Evolutionary conservation across 2,888 invertebrate genomes (phyloP).

Genomic region (Cristatella mucedo): DNA sequence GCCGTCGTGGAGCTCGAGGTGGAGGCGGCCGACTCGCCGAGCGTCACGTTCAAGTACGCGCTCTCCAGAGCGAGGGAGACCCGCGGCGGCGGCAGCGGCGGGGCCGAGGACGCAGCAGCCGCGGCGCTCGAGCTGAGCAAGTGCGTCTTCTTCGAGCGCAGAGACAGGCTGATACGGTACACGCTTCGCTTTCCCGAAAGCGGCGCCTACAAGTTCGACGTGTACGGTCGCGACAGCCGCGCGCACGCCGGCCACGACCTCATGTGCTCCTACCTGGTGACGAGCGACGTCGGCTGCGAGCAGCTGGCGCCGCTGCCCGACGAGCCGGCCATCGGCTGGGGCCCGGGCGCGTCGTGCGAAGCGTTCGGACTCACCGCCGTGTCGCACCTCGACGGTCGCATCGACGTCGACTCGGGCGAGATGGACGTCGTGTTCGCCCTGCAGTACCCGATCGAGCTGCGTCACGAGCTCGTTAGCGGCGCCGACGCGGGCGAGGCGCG

Average conservation of each 20-base stretch:
- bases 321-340: slow-evolving; percentile 31
- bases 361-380: slow-evolving; percentile 23
- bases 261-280: slow-evolving; percentile 28
- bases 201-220: slow-evolving; percentile 30
- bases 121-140: neutral
- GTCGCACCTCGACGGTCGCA: slow-evolving; percentile 25
- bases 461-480: neutral
- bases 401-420: slow-evolving; percentile 24
- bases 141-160: slow-evolving; percentile 7
- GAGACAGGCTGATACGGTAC: neutral
- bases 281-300: slow-evolving; percentile 20
- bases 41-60: slow-evolving; percentile 2
- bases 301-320: slow-evolving; percentile 27
- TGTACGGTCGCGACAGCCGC: slow-evolving; percentile 24
- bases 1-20: slow-evolving; percentile 22
- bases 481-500: neutral
- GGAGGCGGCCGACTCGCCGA: slow-evolving; percentile 12
- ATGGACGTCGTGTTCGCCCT: slow-evolving; percentile 23
- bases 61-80: neutral
- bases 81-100: too few species aligned
- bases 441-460: neutral
- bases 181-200: slow-evolving; percentile 11
- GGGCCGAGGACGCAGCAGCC: too few species aligned
- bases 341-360: slow-evolving; percentile 23
- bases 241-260: slow-evolving; percentile 27